Evolutionary conservation across 2,113 vertebrate genomes (phyloP), one percentile per base, ranked within the genome.

Genomic region (Henicopernis longicauda): DNA sequence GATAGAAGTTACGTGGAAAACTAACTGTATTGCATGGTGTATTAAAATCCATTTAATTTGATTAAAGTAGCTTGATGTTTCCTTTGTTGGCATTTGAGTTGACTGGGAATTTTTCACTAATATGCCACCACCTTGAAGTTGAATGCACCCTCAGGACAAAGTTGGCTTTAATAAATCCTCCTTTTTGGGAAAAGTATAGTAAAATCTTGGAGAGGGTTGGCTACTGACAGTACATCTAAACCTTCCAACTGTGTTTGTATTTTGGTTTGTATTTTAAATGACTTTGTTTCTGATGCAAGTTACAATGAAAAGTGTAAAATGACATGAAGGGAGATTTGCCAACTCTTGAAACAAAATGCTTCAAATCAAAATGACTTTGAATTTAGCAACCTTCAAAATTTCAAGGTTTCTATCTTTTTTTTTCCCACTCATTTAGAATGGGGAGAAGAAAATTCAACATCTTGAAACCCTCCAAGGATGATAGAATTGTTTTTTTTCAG

Each of bases 251-350:
- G 8, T 12, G 3, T 82, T 89, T 42, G 7, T 72, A 11, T 78
- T 79, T 93, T 82, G 12, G 34, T 85, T 94, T 89, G 18, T 55
- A 34, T 82, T 85, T 87, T 44, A 76, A 95, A 87, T 69, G 11
- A 82, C 19, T 89, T 49, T 26, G 58, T 86, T 92, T 90, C 55
- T 84, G 59, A 71, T 52, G 31, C 17, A 87, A 70, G 17, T 62
- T 90, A 13, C 10, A 84, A 40, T 69, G 65, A 34, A 27, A 80
- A 85, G 45, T n/a, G 7, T 76, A 16, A 17, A 20, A 47, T 83
- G 73, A 62, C 7, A 50, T 5, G 2, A 71, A 95, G 42, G 40
- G 40, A 79, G 78, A 42, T 76, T 67, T 95, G 83, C 27, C 73
- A 82, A 3, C 55, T 63, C 18, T 61, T 76, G 65, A 79, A 94